These are phyloP conservation scores for Doryteuthis pealeii DNA, from an alignment of 1,140 invertebrate species.

Conservation along the genomic window DNA sequence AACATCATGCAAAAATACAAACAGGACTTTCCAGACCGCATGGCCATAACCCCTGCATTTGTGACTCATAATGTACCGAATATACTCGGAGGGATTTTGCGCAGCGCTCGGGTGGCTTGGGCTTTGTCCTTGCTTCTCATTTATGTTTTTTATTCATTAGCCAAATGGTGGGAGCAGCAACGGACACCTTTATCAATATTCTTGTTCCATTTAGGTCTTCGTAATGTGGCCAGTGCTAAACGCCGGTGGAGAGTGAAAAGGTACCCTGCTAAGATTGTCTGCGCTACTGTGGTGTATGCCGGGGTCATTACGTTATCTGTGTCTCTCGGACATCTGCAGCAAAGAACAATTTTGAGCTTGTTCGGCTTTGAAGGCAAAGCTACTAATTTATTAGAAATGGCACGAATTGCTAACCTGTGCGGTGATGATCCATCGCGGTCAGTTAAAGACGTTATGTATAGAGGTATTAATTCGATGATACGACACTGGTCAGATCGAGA, in stretches of 20 bases:
- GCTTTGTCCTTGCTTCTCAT: neutral
- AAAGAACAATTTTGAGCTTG: neutral
- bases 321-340: neutral
- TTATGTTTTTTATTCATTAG: neutral
- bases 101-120: neutral
- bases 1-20: slow-evolving; percentile 1
- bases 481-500: slow-evolving; percentile 4
- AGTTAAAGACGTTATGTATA: neutral
- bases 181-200: neutral
- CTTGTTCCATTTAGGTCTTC: neutral
- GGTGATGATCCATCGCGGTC: neutral
- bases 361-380: slow-evolving; percentile 10
- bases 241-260: neutral
- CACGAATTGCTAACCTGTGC: slow-evolving; percentile 11
- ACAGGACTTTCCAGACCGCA: neutral
- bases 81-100: neutral
- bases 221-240: neutral
- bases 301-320: neutral
- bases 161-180: neutral
- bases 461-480: slow-evolving; percentile 3
- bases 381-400: neutral
- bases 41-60: slow-evolving; percentile 4
- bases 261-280: neutral
- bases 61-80: neutral
- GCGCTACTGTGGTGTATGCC: neutral